These are phyloP conservation scores for Vanessa tameamea DNA, from an alignment of 1,140 invertebrate species.

Conservation along the genomic window DNA sequence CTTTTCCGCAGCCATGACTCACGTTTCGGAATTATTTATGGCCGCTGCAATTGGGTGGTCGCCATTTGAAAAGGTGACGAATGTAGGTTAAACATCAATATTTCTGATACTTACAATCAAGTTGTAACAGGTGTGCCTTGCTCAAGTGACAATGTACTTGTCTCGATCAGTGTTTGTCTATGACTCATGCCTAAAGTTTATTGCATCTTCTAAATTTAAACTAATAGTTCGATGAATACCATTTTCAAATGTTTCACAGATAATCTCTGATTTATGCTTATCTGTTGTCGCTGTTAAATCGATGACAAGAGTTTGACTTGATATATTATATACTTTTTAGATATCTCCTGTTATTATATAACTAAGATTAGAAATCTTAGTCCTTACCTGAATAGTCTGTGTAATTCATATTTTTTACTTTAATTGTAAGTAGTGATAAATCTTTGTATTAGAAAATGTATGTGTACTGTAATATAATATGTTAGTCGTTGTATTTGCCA, in stretches of 20 bases:
- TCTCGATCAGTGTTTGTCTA: slow-evolving; percentile 13
- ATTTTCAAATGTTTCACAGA: not conserved
- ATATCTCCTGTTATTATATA: too few species aligned
- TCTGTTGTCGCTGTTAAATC: too few species aligned
- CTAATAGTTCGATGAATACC: not conserved
- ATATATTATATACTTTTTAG: too few species aligned
- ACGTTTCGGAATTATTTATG: slow-evolving; percentile 28
- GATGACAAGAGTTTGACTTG: too few species aligned
- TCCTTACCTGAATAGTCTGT: too few species aligned
- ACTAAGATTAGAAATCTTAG: too few species aligned
- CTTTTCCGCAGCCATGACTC: slow-evolving; percentile 23
- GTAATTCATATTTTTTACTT: too few species aligned
- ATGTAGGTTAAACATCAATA: slow-evolving; percentile 34
- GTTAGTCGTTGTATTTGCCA: not conserved
- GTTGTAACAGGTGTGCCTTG: slow-evolving; percentile 27
- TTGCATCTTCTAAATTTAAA: slow-evolving; percentile 7
- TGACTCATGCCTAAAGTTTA: slow-evolving; percentile 18
- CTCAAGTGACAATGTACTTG: slow-evolving; percentile 12
- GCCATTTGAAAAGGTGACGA: slow-evolving; percentile 32
- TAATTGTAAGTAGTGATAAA: too few species aligned
- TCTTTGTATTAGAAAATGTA: not conserved
- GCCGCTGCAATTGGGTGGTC: slow-evolving; percentile 33
- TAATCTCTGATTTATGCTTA: too few species aligned
- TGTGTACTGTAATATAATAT: not conserved
- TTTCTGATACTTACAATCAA: slow-evolving; percentile 32